Conservation (phyloP, 1,140 invertebrate species). For the Bilobella aurantiaca region DNA sequence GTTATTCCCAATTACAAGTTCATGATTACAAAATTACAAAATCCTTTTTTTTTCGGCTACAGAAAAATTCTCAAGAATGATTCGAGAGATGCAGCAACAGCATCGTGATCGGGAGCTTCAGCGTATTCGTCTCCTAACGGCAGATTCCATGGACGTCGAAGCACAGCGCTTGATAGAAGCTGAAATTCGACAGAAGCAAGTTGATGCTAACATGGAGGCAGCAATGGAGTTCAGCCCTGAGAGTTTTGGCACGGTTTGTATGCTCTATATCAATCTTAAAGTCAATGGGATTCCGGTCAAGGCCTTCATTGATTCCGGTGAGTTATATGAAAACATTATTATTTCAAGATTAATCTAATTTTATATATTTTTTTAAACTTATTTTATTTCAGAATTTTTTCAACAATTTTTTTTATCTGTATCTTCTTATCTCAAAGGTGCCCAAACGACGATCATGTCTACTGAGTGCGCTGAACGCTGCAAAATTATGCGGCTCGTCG, state of each 20-base stretch:
- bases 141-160: conserved; percentile 90
- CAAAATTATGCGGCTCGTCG: conserved; percentile 89
- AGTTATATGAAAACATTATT: too few relatives aligned
- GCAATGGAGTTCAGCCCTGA: conserved; percentile 98
- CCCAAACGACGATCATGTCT: conserved; percentile 90
- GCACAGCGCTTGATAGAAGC: conserved; percentile 88
- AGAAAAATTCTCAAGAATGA: conserved; percentile 72
- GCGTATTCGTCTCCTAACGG: conserved; percentile 73
- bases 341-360: too few relatives aligned
- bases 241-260: conserved; percentile 91
- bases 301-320: conserved; percentile 95
- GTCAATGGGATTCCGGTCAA: conserved; percentile 93
- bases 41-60: conserved; percentile 35
- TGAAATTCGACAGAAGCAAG: conserved; percentile 89
- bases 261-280: conserved; percentile 93
- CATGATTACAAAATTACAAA: conserved; percentile 5
- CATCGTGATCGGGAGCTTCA: conserved; percentile 68
- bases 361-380: too few relatives aligned
- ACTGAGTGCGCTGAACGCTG: conserved; percentile 83
- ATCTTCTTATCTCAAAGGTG: too few relatives aligned
- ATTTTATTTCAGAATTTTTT: too few relatives aligned
- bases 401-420: too few relatives aligned
- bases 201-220: conserved; percentile 96
- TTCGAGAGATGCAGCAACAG: conserved; percentile 67
- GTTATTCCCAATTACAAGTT: conserved; percentile 8